These are phyloP conservation scores for Gryllus bimaculatus DNA, from an alignment of 1,140 invertebrate species.

Conservation along the genomic window DNA sequence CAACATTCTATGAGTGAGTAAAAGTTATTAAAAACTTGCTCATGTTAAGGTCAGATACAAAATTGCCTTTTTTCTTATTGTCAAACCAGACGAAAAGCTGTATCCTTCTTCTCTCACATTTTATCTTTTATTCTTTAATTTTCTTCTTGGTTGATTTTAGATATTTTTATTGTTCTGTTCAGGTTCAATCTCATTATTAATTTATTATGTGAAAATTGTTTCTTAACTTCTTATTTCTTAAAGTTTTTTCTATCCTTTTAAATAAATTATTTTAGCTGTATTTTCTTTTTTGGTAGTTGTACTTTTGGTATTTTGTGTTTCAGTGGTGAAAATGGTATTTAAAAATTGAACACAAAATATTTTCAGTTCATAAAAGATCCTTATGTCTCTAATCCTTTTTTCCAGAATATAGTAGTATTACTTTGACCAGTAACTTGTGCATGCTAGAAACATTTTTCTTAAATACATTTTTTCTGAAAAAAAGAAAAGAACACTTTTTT, in stretches of 20 bases:
- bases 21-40: no score
- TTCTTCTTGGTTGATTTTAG: no score
- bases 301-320: background rate
- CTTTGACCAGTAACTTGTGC: constrained; percentile 12
- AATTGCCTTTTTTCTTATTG: no score
- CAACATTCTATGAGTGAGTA: no score
- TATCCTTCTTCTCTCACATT: no score
- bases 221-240: background rate
- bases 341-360: background rate
- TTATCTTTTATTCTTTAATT: no score
- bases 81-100: no score
- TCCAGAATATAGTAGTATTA: constrained; percentile 1
- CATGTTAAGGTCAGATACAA: no score
- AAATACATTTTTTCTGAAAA: background rate
- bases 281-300: background rate
- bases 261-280: background rate
- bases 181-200: background rate
- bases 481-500: background rate
- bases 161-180: no score
- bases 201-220: background rate
- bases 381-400: constrained; percentile 2
- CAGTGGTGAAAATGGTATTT: constrained; percentile 1
- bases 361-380: background rate
- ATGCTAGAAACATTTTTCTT: constrained; percentile 15
- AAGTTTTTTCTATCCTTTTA: background rate